These are phyloP conservation scores for Cyanoderma ruficeps DNA, from an alignment of 2,113 vertebrate genomes.

Conservation along the genomic window DNA sequence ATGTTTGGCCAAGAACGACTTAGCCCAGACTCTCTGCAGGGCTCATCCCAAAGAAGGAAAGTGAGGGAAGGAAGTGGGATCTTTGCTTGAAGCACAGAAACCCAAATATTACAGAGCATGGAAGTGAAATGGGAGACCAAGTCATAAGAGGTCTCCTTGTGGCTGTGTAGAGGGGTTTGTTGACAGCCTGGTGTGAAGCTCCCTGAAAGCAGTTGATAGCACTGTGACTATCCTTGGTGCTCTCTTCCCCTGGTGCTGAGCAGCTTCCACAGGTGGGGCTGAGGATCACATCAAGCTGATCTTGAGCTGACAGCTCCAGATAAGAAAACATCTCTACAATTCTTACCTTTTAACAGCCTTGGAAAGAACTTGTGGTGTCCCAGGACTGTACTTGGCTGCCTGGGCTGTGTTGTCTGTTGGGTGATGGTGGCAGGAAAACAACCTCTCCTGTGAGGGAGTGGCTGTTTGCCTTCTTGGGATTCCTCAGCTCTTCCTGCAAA, in stretches of 20 bases:
- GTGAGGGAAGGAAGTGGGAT: background rate
- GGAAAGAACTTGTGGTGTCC: background rate
- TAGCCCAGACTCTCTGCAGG: background rate
- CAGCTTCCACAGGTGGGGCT: background rate
- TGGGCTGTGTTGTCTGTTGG: background rate
- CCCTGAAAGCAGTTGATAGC: background rate
- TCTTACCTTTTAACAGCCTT: background rate
- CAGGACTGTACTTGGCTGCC: background rate
- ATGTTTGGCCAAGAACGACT: background rate
- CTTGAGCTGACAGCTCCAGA: background rate
- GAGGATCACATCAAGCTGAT: fast-evolving
- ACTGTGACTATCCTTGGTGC: background rate
- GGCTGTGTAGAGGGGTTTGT: fast-evolving
- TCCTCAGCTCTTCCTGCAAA: background rate
- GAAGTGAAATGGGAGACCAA: background rate
- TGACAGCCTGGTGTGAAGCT: background rate
- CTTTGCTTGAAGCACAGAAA: background rate
- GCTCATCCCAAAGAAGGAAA: background rate
- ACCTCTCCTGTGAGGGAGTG: background rate
- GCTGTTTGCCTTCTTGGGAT: background rate
- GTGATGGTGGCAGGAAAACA: background rate
- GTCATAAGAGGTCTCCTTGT: background rate
- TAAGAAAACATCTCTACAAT: background rate
- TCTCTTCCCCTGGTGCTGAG: background rate
- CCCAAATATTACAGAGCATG: background rate